Evolutionary conservation across 2,888 invertebrate genomes (phyloP).

Genomic region (Patella caerulea): DNA sequence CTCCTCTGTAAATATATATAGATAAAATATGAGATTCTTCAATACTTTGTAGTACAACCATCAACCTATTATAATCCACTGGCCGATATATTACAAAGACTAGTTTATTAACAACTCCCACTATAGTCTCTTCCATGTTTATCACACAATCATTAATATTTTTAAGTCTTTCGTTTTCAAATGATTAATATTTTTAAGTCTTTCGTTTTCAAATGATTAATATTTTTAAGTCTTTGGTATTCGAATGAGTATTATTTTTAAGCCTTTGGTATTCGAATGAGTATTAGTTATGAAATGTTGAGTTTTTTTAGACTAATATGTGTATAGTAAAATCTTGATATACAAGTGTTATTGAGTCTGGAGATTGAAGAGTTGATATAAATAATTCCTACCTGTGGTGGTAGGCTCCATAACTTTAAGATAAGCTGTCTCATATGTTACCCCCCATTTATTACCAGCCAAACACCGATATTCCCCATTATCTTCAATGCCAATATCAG

Average conservation of each 20-base stretch:
- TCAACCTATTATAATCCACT: background rate
- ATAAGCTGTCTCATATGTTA: conserved; percentile 53
- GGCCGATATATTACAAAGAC: too few species aligned
- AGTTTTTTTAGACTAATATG: background rate
- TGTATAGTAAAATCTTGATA: background rate
- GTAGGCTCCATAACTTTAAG: conserved; percentile 46
- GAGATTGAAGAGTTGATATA: too few species aligned
- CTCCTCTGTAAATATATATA: conserved; percentile 20
- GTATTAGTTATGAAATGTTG: conserved; percentile 1
- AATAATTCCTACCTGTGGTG: conserved; percentile 13
- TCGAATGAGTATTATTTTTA: too few species aligned
- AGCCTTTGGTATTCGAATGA: too few species aligned
- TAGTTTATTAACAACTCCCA: too few species aligned
- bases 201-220: too few species aligned
- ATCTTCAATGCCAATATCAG: conserved; percentile 42
- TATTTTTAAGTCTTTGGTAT: too few species aligned
- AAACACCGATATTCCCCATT: conserved; percentile 58
- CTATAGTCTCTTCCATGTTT: too few species aligned
- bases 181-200: too few species aligned
- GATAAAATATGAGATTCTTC: conserved; percentile 25
- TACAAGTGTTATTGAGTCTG: background rate
- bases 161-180: too few species aligned
- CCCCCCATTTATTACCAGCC: conserved; percentile 54
- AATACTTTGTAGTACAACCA: conserved; percentile 23
- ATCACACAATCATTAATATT: too few species aligned